Conservation (phyloP, 2,888 invertebrate genomes). For the Caenorhabditis imperialis region DNA sequence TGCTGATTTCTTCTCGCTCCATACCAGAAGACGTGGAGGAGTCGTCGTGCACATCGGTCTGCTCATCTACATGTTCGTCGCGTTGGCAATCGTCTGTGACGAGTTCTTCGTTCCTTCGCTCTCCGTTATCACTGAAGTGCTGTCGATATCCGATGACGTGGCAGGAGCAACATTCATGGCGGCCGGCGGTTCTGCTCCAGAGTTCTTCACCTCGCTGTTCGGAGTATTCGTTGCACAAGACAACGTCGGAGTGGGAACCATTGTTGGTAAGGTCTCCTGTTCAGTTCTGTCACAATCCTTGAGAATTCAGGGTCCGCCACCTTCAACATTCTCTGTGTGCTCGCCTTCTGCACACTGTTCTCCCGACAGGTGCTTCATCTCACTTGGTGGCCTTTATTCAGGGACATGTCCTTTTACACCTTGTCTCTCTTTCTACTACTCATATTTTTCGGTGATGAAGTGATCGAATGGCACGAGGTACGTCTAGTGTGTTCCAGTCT, state of each 20-base stretch:
- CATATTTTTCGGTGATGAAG: slow-evolving; percentile 69
- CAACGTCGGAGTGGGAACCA: slow-evolving; percentile 95
- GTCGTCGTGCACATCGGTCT: slow-evolving; percentile 88
- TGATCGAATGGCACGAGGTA: slow-evolving; percentile 69
- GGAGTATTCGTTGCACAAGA: slow-evolving; percentile 97
- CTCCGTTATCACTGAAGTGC: slow-evolving; percentile 95
- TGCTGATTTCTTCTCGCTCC: slow-evolving; percentile 87
- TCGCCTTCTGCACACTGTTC: slow-evolving; percentile 76
- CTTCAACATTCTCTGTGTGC: slow-evolving; percentile 76
- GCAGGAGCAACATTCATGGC: slow-evolving; percentile 99
- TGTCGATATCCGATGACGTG: slow-evolving; percentile 94
- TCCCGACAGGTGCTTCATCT: slow-evolving; percentile 69
- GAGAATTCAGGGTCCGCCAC: slow-evolving; percentile 80
- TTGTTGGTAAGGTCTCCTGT: slow-evolving; percentile 85
- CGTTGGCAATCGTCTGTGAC: slow-evolving; percentile 97
- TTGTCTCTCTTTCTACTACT: slow-evolving; percentile 69
- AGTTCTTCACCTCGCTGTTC: slow-evolving; percentile 93
- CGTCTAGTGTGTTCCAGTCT: too few species aligned
- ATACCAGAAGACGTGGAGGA: slow-evolving; percentile 90
- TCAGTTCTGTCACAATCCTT: not conserved
- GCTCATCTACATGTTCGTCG: slow-evolving; percentile 98
- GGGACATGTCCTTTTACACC: slow-evolving; percentile 74
- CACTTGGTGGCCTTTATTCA: slow-evolving; percentile 76
- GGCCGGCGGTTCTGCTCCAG: slow-evolving; percentile 97
- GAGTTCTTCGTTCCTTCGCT: slow-evolving; percentile 98